Evolutionary conservation across 2,797 vertebrate genomes (phyloP).

Genomic region (Spinibarbus caldwelli): DNA sequence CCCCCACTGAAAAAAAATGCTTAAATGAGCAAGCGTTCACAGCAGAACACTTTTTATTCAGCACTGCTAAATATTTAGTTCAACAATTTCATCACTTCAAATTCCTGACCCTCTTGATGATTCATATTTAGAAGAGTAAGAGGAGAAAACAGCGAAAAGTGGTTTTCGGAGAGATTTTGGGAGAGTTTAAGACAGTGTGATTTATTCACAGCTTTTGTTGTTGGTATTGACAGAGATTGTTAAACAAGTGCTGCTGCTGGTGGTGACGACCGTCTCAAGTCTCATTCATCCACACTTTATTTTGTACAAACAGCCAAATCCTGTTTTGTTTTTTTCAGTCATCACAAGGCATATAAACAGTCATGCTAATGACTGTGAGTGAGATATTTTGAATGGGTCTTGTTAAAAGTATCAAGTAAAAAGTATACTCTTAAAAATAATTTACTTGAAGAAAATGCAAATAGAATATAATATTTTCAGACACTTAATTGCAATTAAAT

Average conservation of each 20-base stretch:
- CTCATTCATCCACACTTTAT: neutral
- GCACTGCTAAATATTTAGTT: too few species aligned
- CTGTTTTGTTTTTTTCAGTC: neutral
- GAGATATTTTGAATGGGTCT: neutral
- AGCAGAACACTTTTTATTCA: too few species aligned
- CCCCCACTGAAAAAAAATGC: neutral
- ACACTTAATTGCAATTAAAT: neutral
- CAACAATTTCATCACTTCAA: neutral
- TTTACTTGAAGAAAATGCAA: neutral
- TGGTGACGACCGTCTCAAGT: neutral
- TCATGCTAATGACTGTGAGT: neutral
- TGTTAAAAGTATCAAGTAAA: neutral
- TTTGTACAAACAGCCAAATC: constrained; percentile 2
- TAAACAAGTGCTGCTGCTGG: neutral
- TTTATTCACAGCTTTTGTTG: constrained; percentile 7
- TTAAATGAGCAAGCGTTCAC: neutral
- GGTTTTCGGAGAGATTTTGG: neutral
- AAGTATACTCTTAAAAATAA: neutral
- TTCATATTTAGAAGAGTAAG: neutral
- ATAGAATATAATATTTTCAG: neutral
- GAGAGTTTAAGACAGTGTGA: neutral
- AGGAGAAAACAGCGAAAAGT: neutral
- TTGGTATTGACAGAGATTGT: neutral
- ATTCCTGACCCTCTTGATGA: neutral
- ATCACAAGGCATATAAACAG: constrained; percentile 1